These are phyloP conservation scores for Noctua fimbriata DNA, from an alignment of 2,888 invertebrate genomes.

Conservation along the genomic window DNA sequence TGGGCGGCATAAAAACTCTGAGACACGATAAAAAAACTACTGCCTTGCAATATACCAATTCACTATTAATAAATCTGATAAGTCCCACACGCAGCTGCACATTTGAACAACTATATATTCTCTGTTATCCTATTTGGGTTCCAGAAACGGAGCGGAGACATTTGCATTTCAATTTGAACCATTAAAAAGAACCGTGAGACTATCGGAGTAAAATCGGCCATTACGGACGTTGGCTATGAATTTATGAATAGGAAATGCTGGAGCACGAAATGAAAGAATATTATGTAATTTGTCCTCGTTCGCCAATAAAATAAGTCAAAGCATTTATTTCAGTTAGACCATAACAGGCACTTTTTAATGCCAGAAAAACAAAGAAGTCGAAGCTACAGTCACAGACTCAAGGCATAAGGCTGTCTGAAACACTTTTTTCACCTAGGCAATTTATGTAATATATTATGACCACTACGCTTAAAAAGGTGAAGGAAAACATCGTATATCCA, in stretches of 20 bases:
- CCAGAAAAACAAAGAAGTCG: too few species aligned
- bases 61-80: conserved; percentile 18
- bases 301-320: not conserved
- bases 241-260: conserved; percentile 79
- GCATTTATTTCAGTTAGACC: too few species aligned
- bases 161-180: conserved; percentile 78
- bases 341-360: too few species aligned
- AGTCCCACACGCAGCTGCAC: conserved; percentile 50
- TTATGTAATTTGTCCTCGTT: conserved; percentile 44
- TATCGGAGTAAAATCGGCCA: conserved; percentile 76
- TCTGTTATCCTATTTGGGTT: conserved; percentile 51
- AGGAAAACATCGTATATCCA: not conserved
- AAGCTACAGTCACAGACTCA: too few species aligned
- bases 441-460: too few species aligned
- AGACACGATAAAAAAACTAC: not conserved
- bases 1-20: too few species aligned
- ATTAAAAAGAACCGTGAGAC: conserved; percentile 73
- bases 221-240: conserved; percentile 70
- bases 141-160: conserved; percentile 62
- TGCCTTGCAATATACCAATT: conserved; percentile 2
- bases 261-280: conserved; percentile 56
- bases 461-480: not conserved
- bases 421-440: too few species aligned
- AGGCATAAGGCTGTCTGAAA: too few species aligned
- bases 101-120: conserved; percentile 40